Evolutionary conservation across 2,113 vertebrate genomes (phyloP), one percentile per base, ranked within the genome.

Genomic region (Hymenochirus boettgeri): DNA sequence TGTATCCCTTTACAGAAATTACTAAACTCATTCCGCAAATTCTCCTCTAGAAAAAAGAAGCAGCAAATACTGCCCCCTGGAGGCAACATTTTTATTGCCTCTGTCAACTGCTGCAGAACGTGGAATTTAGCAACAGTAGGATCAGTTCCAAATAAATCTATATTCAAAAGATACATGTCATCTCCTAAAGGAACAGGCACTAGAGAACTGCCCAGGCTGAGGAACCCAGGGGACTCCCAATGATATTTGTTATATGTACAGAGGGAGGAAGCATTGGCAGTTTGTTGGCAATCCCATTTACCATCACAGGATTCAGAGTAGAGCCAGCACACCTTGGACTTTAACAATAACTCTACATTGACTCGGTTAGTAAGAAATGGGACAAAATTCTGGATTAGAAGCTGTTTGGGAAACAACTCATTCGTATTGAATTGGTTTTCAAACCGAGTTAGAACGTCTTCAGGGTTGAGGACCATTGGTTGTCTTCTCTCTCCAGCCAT

Each of bases 261-360:
- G 10, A 18, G 45, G 18, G 45, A 19, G n/a, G 5, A 6, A 18
- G n/a, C 3, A 47, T 4, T 5, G n/a, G 11, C 7, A 19, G 45
- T 10, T 7, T 5, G n/a, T 3, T 7, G n/a, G 18, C 7, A 6
- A 10, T 5, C 3, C 5, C 10, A 2, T 6, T 5, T 47, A 21
- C 3, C 7, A 47, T 47, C 71, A 35, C 45, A 62, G 42, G 62
- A 17, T 31, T 86, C 79, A 33, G 89, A 80, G 62, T 88, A 87
- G 85, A 88, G 81, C 88, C 87, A 89, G 72, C 86, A 83, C 2
- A 89, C 81, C 54, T 85, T 79, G 72, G 85, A 86, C 79, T 87
- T 85, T 61, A 85, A 71, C 5, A 90, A 71, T 56, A 85, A 82
- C 24, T 65, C 77, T 78, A 90, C 80, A 75, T 89, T 90, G 57